These are phyloP conservation scores for Fregata magnificens DNA, from an alignment of 2,113 vertebrate species.

Conservation along the genomic window DNA sequence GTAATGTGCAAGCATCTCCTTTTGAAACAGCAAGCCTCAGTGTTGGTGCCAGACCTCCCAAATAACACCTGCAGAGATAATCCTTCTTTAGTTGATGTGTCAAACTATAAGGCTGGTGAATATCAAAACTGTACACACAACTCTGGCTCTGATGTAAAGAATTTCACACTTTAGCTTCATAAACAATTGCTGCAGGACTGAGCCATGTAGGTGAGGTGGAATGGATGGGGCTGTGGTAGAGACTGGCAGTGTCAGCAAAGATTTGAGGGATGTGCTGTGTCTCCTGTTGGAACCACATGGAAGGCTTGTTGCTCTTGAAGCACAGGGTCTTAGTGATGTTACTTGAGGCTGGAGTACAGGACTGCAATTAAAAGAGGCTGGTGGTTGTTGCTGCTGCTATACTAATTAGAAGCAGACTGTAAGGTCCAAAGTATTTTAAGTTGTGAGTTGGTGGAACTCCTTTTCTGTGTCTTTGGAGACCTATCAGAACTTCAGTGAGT, in stretches of 20 bases:
- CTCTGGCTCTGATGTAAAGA: neutral
- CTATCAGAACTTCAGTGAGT: neutral
- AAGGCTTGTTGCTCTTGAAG: neutral
- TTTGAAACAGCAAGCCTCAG: neutral
- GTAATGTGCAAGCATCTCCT: neutral
- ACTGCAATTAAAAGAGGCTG: neutral
- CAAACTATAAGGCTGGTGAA: neutral
- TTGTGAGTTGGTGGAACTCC: neutral
- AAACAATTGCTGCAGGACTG: neutral
- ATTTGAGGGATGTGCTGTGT: neutral
- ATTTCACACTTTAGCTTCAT: neutral
- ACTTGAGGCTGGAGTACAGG: neutral
- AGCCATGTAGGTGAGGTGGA: neutral
- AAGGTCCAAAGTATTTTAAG: neutral
- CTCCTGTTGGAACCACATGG: neutral
- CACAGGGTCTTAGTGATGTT: neutral
- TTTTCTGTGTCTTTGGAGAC: neutral
- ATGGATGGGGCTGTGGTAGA: neutral
- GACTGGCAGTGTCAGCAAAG: neutral
- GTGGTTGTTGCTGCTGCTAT: neutral
- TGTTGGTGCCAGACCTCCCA: neutral
- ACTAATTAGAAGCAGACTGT: neutral
- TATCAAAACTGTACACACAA: neutral
- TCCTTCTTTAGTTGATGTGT: neutral
- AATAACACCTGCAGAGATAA: neutral